phyloP scores from a whole-genome alignment of 64 coral and sea anemone species.

The Dendrophyllia cribrosa region DNA sequence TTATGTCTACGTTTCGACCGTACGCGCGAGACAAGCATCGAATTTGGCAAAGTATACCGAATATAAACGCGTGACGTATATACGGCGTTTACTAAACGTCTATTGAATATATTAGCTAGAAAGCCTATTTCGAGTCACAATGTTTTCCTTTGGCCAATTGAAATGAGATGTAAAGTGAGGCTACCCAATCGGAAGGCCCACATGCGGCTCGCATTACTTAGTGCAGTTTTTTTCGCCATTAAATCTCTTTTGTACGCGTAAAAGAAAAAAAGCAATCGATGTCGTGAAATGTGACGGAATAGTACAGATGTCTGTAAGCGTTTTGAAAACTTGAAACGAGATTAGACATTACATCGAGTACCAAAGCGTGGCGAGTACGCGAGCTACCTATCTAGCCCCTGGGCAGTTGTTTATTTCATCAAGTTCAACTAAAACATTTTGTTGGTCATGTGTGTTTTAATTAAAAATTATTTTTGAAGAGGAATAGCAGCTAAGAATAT shows the following conservation, averaged over 20 bases:
- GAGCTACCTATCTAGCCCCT: too few relatives aligned
- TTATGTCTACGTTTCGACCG: neutral
- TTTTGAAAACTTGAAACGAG: neutral
- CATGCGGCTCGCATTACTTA: neutral
- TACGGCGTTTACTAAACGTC: neutral
- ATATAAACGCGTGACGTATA: neutral
- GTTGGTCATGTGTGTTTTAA: neutral
- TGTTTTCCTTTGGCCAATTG: conserved; percentile 1
- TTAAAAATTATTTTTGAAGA: neutral
- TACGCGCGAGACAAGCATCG: neutral
- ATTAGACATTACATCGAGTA: neutral
- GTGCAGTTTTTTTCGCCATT: neutral
- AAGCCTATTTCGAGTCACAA: conserved; percentile 5
- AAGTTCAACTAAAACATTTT: neutral
- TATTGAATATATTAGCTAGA: conserved; percentile 27
- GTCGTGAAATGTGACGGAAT: neutral
- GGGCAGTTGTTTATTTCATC: neutral
- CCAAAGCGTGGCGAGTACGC: too few relatives aligned
- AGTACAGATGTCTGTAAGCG: neutral
- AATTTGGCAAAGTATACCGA: neutral
- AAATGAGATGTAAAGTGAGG: neutral
- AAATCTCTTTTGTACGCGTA: neutral
- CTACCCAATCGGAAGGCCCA: neutral
- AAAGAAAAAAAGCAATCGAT: neutral
- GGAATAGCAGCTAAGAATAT: neutral